A percentile compares a stretch with the other conserved stretches of the same genome.
These are phyloP conservation scores for Alosa sapidissima DNA, from an alignment of 2,797 vertebrate species.

Conservation along the genomic window DNA sequence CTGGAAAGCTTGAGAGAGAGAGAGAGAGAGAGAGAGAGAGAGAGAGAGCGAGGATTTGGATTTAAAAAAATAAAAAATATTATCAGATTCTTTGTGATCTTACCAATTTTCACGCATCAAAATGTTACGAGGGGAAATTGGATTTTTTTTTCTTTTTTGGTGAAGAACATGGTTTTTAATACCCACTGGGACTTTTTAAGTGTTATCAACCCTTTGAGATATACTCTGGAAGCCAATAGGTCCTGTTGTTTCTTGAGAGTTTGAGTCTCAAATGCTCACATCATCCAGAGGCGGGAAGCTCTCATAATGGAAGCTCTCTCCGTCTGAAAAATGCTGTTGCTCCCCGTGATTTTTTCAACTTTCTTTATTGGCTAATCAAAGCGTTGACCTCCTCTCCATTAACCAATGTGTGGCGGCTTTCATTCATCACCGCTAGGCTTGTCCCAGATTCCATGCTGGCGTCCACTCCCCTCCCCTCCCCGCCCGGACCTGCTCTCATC, in stretches of 20 bases:
- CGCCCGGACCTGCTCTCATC: background rate
- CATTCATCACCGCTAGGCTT: constrained; percentile 31
- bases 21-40: background rate
- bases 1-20: background rate
- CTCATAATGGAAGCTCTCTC: background rate
- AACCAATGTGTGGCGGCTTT: constrained; percentile 22
- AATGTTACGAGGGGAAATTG: constrained; percentile 23
- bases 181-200: constrained; percentile 1
- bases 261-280: background rate
- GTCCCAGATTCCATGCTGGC: constrained; percentile 22
- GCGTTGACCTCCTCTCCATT: constrained; percentile 32
- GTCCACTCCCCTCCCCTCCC: background rate
- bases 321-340: background rate
- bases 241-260: background rate
- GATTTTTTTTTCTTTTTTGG: constrained; percentile 8
- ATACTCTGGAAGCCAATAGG: background rate
- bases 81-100: background rate
- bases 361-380: constrained; percentile 36
- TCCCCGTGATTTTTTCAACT: background rate
- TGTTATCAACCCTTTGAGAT: background rate
- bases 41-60: background rate
- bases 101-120: background rate
- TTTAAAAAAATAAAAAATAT: background rate
- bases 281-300: background rate
- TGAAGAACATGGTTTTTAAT: background rate